A percentile compares a stretch with the other conserved stretches of the same genome.
Conservation (phyloP, 2,888 invertebrate genomes). For the Hololepta plana region DNA sequence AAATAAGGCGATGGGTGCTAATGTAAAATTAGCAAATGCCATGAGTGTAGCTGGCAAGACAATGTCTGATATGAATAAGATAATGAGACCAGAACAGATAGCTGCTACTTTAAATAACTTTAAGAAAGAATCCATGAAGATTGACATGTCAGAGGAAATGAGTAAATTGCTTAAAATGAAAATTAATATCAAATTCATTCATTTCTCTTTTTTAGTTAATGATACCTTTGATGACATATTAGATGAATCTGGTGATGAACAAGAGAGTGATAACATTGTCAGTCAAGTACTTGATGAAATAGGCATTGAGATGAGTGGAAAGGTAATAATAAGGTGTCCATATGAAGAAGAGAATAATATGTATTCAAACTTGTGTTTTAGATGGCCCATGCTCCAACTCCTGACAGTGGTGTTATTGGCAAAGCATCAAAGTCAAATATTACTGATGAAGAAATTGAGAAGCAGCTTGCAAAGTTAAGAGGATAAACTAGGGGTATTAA, state of each 20-base stretch:
- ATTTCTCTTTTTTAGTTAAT: constrained; percentile 42
- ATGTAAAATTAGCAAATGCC: constrained; percentile 68
- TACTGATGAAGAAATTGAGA: constrained; percentile 52
- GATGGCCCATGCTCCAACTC: constrained; percentile 47
- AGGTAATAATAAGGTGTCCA: constrained; percentile 45
- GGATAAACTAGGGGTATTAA: constrained; percentile 13
- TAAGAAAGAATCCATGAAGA: constrained; percentile 64
- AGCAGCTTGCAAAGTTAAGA: constrained; percentile 41
- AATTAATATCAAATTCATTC: constrained; percentile 2
- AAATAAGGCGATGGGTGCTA: constrained; percentile 80
- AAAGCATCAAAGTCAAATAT: constrained; percentile 29
- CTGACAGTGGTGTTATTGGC: constrained; percentile 40
- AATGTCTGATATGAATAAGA: constrained; percentile 74
- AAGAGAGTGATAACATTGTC: constrained; percentile 76
- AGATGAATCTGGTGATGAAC: constrained; percentile 77
- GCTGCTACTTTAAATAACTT: constrained; percentile 72
- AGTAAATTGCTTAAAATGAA: constrained; percentile 34
- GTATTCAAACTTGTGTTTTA: constrained; percentile 16
- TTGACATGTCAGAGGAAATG: constrained; percentile 95
- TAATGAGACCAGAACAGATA: constrained; percentile 72
- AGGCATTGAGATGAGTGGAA: constrained; percentile 83
- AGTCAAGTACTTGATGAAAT: constrained; percentile 88
- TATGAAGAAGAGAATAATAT: constrained; percentile 1
- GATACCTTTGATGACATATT: constrained; percentile 82
- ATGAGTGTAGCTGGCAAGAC: constrained; percentile 81